These are phyloP conservation scores for Neosilurus mollespiculum DNA, from an alignment of 2,797 vertebrate species.

Conservation along the genomic window DNA sequence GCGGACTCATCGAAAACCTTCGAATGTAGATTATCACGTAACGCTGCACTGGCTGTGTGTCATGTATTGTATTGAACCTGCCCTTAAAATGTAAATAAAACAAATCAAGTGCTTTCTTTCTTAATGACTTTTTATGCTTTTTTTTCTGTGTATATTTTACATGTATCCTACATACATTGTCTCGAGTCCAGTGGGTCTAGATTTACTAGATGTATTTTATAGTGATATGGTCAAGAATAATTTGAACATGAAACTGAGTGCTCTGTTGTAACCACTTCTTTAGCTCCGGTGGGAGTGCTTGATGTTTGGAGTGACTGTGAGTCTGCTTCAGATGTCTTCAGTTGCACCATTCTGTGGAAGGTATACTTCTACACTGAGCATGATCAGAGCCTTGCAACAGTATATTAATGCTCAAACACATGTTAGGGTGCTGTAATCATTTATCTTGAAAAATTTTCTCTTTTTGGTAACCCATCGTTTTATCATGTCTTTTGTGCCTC, in stretches of 20 bases:
- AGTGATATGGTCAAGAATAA: background rate
- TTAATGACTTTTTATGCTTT: no score
- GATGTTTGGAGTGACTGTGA: constrained; percentile 74
- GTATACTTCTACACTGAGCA: constrained; percentile 50
- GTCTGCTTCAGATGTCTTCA: constrained; percentile 10
- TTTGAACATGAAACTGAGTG: background rate
- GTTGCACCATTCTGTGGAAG: constrained; percentile 74
- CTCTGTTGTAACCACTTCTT: constrained; percentile 22
- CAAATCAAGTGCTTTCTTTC: no score
- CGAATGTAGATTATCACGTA: no score
- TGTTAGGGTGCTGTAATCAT: background rate
- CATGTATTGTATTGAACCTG: no score
- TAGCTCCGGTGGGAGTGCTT: constrained; percentile 69
- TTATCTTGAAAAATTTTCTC: background rate
- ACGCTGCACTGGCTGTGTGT: no score
- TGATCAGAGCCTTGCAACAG: background rate
- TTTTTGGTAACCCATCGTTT: background rate
- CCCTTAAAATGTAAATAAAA: no score
- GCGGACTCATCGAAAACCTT: no score
- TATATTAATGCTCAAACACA: background rate
- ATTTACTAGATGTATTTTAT: no score
- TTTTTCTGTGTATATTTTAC: no score
- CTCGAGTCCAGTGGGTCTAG: no score
- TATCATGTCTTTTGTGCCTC: background rate
- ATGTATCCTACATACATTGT: no score